A percentile compares a stretch with the other conserved stretches of the same genome.
Evolutionary conservation across 2,113 vertebrate genomes (phyloP).

Genomic region (Indicator indicator): DNA sequence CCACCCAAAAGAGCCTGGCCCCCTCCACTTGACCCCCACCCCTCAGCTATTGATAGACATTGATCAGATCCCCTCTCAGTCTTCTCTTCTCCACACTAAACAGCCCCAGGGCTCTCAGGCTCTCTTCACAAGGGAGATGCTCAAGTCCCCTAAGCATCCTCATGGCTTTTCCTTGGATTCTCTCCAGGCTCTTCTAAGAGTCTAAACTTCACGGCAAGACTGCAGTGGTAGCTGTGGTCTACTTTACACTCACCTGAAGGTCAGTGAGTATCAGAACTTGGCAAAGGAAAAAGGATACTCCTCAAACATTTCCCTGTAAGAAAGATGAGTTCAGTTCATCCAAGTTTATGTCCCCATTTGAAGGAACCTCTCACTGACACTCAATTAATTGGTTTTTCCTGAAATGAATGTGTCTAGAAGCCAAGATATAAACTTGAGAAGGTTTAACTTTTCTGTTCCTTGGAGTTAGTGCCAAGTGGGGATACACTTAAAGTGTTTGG

Average conservation of each 20-base stretch:
- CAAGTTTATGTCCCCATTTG: neutral
- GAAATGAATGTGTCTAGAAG: neutral
- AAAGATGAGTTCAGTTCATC: neutral
- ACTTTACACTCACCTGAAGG: neutral
- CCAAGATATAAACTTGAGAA: neutral
- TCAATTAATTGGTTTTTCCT: constrained; percentile 32
- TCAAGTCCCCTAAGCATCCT: too few species aligned
- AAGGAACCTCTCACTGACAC: neutral
- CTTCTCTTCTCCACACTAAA: too few species aligned
- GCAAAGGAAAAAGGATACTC: neutral
- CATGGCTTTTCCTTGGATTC: too few species aligned
- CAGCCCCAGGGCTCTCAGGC: too few species aligned
- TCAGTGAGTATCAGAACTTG: neutral
- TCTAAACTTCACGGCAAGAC: neutral
- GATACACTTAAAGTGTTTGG: neutral
- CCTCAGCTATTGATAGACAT: too few species aligned
- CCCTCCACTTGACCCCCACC: too few species aligned
- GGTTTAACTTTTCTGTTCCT: neutral
- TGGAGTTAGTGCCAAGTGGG: neutral
- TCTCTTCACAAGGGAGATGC: too few species aligned
- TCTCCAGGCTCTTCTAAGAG: neutral
- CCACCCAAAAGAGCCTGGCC: too few species aligned
- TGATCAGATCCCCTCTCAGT: too few species aligned
- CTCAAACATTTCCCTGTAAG: neutral
- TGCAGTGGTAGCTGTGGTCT: neutral